Conservation (phyloP, 1,140 invertebrate genomes). For the Semibalanus balanoides region DNA sequence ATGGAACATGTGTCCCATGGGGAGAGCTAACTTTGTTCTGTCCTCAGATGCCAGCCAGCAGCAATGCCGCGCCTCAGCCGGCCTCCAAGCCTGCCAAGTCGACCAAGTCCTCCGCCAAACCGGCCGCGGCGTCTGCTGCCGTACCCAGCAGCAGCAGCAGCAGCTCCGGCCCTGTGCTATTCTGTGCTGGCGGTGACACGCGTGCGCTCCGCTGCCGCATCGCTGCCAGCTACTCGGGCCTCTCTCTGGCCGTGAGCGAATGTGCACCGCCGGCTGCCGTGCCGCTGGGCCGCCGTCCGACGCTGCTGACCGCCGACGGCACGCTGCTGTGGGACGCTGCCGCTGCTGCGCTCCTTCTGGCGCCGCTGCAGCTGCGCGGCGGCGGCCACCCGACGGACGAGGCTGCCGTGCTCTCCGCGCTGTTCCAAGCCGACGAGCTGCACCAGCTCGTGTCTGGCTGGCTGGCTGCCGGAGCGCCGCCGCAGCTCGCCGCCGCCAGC, state of each 20-base stretch:
- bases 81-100: neutral
- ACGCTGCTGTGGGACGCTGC: constrained; percentile 52
- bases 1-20: no score
- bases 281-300: constrained; percentile 90
- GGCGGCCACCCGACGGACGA: constrained; percentile 21
- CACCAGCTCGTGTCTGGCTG: constrained; percentile 15
- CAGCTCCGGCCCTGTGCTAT: no score
- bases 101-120: neutral
- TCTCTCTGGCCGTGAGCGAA: constrained; percentile 41
- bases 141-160: no score
- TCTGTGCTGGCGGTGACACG: no score
- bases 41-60: neutral
- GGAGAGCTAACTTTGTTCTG: no score
- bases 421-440: constrained; percentile 33
- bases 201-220: no score
- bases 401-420: constrained; percentile 31
- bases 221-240: no score
- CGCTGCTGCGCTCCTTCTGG: constrained; percentile 32
- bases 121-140: neutral
- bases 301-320: constrained; percentile 92
- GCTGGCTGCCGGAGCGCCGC: neutral
- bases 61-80: neutral
- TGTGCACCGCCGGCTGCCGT: constrained; percentile 65
- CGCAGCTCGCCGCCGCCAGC: constrained; percentile 32
- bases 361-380: constrained; percentile 17